A percentile compares a stretch with the other conserved stretches of the same genome.
Conservation (phyloP, 2,797 vertebrate species). For the Sus cebifrons region DNA sequence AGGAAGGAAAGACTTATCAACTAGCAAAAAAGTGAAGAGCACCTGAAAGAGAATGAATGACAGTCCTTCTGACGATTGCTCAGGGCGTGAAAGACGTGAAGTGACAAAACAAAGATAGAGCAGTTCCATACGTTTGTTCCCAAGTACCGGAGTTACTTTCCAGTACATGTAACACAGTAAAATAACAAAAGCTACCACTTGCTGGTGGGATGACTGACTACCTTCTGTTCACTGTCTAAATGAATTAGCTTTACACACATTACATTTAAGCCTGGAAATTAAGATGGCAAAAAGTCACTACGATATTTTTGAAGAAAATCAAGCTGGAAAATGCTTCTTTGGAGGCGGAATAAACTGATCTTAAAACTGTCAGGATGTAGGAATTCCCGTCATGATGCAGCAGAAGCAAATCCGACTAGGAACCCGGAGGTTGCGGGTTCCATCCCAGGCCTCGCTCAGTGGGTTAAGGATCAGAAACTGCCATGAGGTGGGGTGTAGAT, state of each 20-base stretch:
- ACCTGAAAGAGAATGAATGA: neutral
- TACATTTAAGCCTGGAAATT: conserved; percentile 20
- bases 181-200: neutral
- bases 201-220: neutral
- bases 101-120: neutral
- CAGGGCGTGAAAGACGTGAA: neutral
- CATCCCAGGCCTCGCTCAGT: too few species aligned
- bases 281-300: conserved; percentile 7
- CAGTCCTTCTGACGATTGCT: neutral
- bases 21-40: neutral
- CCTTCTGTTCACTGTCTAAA: neutral
- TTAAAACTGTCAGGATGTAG: neutral
- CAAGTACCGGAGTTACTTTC: neutral
- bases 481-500: too few species aligned
- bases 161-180: conserved; percentile 6
- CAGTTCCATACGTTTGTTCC: neutral
- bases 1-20: too few species aligned
- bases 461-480: too few species aligned
- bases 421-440: too few species aligned
- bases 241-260: neutral
- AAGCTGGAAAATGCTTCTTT: neutral
- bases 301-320: neutral
- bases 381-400: too few species aligned
- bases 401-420: too few species aligned
- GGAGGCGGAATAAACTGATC: neutral